Evolutionary conservation across 2,113 vertebrate genomes (phyloP).

Genomic region (Oreotrochilus melanogaster): DNA sequence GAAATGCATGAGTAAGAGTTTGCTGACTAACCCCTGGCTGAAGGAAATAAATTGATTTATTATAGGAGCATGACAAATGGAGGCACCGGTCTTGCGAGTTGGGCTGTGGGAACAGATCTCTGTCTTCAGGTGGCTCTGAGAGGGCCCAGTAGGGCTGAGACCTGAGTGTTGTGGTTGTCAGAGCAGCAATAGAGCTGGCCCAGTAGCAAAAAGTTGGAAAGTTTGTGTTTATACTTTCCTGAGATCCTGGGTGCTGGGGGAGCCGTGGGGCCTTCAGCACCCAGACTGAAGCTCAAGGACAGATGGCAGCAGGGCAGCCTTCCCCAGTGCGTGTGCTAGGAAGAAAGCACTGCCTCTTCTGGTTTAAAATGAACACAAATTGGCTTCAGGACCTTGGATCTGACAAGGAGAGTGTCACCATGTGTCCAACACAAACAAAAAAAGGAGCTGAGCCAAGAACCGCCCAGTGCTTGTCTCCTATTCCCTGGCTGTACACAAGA

Average conservation of each 20-base stretch:
- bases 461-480: slow-evolving; percentile 32
- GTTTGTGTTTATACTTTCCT: background rate
- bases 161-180: background rate
- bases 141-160: background rate
- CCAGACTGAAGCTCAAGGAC: background rate
- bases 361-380: background rate
- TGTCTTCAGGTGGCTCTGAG: background rate
- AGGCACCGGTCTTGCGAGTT: slow-evolving; percentile 40
- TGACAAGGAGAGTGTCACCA: slow-evolving; percentile 23
- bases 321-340: background rate
- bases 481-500: slow-evolving; percentile 30
- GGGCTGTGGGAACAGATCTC: slow-evolving; percentile 2
- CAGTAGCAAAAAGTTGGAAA: background rate
- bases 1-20: slow-evolving; percentile 21
- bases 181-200: background rate
- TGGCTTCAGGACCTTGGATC: slow-evolving; percentile 42
- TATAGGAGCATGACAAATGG: slow-evolving; percentile 2
- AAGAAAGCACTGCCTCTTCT: background rate
- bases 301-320: background rate
- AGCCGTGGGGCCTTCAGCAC: background rate
- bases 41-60: slow-evolving; percentile 52
- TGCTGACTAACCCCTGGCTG: slow-evolving; percentile 42
- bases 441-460: background rate
- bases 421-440: slow-evolving; percentile 68
- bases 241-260: background rate